Evolutionary conservation across 92 coral and sea anemone genomes (phyloP), one percentile per base, ranked within the genome.

Genomic region (Zoanthus solanderi): DNA sequence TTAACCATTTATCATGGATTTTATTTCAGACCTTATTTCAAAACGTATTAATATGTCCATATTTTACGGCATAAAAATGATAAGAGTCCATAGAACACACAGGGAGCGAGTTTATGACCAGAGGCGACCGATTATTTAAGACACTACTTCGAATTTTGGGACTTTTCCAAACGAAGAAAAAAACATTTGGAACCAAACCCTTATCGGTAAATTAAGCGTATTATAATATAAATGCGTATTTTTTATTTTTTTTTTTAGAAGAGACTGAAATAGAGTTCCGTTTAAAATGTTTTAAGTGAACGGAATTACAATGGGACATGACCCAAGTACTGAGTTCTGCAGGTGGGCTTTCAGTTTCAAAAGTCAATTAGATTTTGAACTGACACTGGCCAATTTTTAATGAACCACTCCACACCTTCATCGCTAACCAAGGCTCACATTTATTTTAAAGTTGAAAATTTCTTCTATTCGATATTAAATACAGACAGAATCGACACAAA

Each of bases 401-500:
- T 63, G 32, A 34, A 52, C 58, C 32, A 50, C 60, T 79, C 18
- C n/a, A 79, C 34, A 16, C 11, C 34, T 14, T 45, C 44, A 61
- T 29, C n/a, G 23, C 75, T 23, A 14, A 10, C 37, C 61, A 15
- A 66, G 75, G 44, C 23, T 47, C 45, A 48, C 29, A 13, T 0
- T 67, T 65, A 14, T 57, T 7, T 4, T 17, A 9, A n/a, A 3
- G 34, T 61, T 9, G 16, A 29, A n/a, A 31, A 47, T 66, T 11
- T 63, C 18, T 44, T 53, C 44, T 18, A 81, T 81, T 71, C 66
- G 45, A 65, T 47, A 23, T 23, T 23, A 23, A 66, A 65, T 45
- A 6, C n/a, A 48, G 46, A 45, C 75, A 65, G 85, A 81, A 73
- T 81, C 14, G 47, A 68, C 57, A 66, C 54, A 42, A 66, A 61